A percentile compares a stretch with the other conserved stretches of the same genome.
These are phyloP conservation scores for Acestrorhynchus altus DNA, from an alignment of 2,797 vertebrate genomes.

Conservation along the genomic window DNA sequence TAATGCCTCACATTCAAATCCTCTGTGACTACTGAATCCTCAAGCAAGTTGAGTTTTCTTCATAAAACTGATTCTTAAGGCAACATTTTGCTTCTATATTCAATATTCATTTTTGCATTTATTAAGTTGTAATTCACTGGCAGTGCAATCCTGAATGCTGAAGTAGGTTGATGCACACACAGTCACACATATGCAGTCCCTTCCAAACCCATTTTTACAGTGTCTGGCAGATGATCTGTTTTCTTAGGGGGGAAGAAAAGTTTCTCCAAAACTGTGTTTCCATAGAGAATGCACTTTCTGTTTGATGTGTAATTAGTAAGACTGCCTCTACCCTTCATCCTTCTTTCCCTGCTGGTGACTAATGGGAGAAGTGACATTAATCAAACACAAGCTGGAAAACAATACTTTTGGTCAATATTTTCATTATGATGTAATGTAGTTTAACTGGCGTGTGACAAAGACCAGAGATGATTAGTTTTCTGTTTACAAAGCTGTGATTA, in stretches of 20 bases:
- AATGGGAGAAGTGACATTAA: slow-evolving; percentile 25
- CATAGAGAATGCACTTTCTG: neutral
- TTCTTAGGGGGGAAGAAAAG: neutral
- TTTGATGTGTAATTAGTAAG: slow-evolving; percentile 30
- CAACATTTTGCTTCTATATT: neutral
- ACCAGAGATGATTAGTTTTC: slow-evolving; percentile 5
- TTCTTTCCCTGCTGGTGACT: slow-evolving; percentile 16
- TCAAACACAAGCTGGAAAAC: slow-evolving; percentile 32
- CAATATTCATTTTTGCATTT: neutral
- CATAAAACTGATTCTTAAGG: neutral
- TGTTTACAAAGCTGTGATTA: neutral
- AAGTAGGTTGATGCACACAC: neutral
- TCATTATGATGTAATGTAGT: slow-evolving; percentile 46
- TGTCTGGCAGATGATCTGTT: neutral
- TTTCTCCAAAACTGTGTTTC: slow-evolving; percentile 1
- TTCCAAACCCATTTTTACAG: slow-evolving; percentile 9
- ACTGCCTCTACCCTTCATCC: neutral
- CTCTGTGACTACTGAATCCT: neutral
- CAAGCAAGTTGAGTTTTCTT: neutral
- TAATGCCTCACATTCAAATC: slow-evolving; percentile 64
- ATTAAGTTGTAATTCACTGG: neutral
- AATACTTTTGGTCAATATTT: neutral
- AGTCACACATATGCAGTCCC: slow-evolving; percentile 3
- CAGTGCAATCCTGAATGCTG: neutral
- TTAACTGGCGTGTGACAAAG: slow-evolving; percentile 1